Evolutionary conservation across 2,797 vertebrate genomes (phyloP).

Genomic region (Avahi laniger): DNA sequence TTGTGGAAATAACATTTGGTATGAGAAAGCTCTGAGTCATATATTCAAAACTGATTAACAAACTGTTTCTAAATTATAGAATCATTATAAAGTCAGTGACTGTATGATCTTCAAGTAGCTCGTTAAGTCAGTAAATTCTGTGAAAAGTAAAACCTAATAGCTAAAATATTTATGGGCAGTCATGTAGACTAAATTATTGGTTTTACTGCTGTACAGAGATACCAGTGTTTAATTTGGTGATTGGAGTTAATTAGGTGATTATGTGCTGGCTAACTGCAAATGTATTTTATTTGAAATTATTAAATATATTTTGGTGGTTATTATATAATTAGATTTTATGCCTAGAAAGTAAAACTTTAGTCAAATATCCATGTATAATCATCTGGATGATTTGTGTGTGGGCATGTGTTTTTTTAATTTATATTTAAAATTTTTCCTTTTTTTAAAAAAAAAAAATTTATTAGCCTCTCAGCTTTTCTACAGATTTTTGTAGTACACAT

Average conservation of each 20-base stretch:
- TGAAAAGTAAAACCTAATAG: constrained; percentile 51
- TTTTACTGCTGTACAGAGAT: constrained; percentile 18
- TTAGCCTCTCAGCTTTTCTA: background rate
- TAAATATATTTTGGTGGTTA: constrained; percentile 6
- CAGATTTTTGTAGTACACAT: background rate
- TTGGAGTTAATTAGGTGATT: constrained; percentile 47
- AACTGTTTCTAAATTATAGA: constrained; percentile 40
- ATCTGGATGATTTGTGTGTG: background rate
- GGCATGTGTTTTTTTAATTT: background rate
- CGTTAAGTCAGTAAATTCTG: constrained; percentile 50
- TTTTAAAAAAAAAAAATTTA: background rate
- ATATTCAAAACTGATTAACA: constrained; percentile 46
- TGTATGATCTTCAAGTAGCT: background rate
- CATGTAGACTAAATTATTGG: constrained; percentile 2
- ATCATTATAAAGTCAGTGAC: background rate
- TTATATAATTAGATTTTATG: constrained; percentile 3
- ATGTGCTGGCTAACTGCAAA: constrained; percentile 5
- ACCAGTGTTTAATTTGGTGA: constrained; percentile 32
- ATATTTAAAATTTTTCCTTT: background rate
- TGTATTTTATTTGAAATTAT: constrained; percentile 42
- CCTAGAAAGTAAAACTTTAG: constrained; percentile 19
- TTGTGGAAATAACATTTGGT: constrained; percentile 28
- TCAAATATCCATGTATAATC: background rate
- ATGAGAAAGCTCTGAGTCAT: background rate
- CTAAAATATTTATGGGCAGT: background rate